Evolutionary conservation across 2,797 vertebrate species (phyloP).

Genomic region (Danio tinwini): DNA sequence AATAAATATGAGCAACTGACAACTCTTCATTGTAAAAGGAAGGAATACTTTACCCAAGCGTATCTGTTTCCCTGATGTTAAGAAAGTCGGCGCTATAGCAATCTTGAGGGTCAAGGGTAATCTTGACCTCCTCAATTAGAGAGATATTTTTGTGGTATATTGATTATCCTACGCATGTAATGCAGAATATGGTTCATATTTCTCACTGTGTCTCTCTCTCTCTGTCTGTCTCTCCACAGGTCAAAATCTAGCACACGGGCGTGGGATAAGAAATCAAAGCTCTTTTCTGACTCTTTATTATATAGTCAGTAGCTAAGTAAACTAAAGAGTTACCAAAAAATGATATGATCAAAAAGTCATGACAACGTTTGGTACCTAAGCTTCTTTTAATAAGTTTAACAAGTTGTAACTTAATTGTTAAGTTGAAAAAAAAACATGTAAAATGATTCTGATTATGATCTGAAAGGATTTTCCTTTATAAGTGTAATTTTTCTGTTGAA

Average conservation of each 20-base stretch:
- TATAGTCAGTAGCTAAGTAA: background rate
- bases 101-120: constrained; percentile 26
- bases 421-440: too few species aligned
- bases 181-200: constrained; percentile 48
- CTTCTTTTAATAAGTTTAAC: too few species aligned
- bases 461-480: too few species aligned
- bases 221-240: background rate
- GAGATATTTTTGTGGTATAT: constrained; percentile 49
- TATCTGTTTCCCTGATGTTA: constrained; percentile 46
- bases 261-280: constrained; percentile 19
- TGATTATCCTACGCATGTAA: constrained; percentile 33
- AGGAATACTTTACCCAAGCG: constrained; percentile 1
- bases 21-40: constrained; percentile 31
- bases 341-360: too few species aligned
- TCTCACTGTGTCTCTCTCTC: constrained; percentile 17
- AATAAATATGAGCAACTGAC: constrained; percentile 22
- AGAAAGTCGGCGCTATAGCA: constrained; percentile 3
- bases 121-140: constrained; percentile 38
- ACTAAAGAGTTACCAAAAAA: too few species aligned
- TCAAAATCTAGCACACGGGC: constrained; percentile 10
- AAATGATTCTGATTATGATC: too few species aligned
- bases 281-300: background rate
- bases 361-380: too few species aligned
- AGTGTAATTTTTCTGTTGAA: too few species aligned
- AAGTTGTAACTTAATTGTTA: too few species aligned